Evolutionary conservation across 64 coral and sea anemone genomes (phyloP).

Genomic region (Orbicella faveolata): DNA sequence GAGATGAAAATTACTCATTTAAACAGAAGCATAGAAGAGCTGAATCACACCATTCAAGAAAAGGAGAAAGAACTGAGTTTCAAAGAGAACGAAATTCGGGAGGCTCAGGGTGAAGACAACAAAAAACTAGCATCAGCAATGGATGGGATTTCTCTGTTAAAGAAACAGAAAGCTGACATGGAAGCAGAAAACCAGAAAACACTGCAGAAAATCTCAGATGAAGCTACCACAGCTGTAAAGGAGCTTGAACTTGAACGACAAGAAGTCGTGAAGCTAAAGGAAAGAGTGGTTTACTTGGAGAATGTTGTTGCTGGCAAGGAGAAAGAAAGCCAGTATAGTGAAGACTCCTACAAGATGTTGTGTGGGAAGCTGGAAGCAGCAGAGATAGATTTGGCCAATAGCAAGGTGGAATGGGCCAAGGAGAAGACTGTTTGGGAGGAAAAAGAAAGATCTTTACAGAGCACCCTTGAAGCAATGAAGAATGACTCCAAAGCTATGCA

Average conservation of each 20-base stretch:
- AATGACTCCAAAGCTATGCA: constrained; percentile 77
- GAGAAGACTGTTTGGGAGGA: constrained; percentile 54
- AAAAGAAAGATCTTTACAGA: constrained; percentile 70
- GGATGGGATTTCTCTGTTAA: constrained; percentile 27
- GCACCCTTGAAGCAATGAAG: constrained; percentile 63
- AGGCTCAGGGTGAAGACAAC: constrained; percentile 6
- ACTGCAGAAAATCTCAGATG: constrained; percentile 62
- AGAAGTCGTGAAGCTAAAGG: constrained; percentile 65
- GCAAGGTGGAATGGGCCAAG: constrained; percentile 47
- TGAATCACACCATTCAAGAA: constrained; percentile 37
- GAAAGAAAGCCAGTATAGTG: constrained; percentile 42
- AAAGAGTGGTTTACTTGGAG: constrained; percentile 55
- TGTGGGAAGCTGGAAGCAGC: constrained; percentile 55
- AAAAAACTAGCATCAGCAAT: neutral
- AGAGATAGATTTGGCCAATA: constrained; percentile 48
- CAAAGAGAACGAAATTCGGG: constrained; percentile 11
- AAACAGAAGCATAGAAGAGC: constrained; percentile 46
- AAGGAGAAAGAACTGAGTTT: constrained; percentile 34
- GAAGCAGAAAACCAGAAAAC: constrained; percentile 40
- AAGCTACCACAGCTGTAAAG: constrained; percentile 3
- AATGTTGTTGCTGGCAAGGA: constrained; percentile 49
- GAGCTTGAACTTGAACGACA: constrained; percentile 57
- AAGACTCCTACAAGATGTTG: constrained; percentile 53
- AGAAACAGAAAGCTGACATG: constrained; percentile 61
- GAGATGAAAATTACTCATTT: constrained; percentile 54